Evolutionary conservation across 2,888 invertebrate species (phyloP).

Genomic region (Autographa gamma): DNA sequence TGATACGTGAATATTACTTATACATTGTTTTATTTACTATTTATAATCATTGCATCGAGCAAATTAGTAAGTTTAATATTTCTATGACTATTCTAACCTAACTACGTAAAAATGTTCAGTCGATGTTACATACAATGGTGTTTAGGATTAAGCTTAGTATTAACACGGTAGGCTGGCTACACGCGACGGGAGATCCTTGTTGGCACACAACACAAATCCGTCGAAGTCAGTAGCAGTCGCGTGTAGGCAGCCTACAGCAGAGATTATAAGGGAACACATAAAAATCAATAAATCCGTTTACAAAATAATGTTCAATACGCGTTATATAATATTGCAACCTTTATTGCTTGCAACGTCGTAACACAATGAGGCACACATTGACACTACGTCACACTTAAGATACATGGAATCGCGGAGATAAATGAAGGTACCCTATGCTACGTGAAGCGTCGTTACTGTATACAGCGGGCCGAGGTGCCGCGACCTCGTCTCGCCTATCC

Average conservation of each 20-base stretch:
- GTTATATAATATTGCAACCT: conserved; percentile 77
- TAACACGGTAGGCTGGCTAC: conserved; percentile 56
- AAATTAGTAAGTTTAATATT: conserved; percentile 70
- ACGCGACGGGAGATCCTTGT: conserved; percentile 60
- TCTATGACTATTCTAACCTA: conserved; percentile 78
- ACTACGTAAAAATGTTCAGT: conserved; percentile 88
- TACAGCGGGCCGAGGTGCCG: conserved; percentile 16
- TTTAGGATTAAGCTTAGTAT: conserved; percentile 78
- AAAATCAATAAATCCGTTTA: conserved; percentile 68
- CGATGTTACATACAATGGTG: conserved; percentile 88
- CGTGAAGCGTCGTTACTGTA: conserved; percentile 52
- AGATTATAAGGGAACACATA: conserved; percentile 71
- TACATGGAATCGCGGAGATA: conserved; percentile 77
- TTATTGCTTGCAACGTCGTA: conserved; percentile 79
- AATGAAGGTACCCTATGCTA: conserved; percentile 68
- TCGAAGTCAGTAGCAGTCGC: conserved; percentile 67
- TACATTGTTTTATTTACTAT: conserved; percentile 57
- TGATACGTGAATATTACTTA: conserved; percentile 64
- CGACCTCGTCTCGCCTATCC: conserved; percentile 16
- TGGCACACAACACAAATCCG: conserved; percentile 43
- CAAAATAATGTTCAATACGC: conserved; percentile 63
- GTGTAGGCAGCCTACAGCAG: conserved; percentile 63
- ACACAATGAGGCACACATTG: conserved; percentile 77
- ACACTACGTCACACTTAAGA: conserved; percentile 69
- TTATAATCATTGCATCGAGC: conserved; percentile 69